Percentiles rank a stretch among this genome's conserved stretches.
phyloP scores from a whole-genome alignment of 92 coral and sea anemone species.

The Paramuricea clavata region DNA sequence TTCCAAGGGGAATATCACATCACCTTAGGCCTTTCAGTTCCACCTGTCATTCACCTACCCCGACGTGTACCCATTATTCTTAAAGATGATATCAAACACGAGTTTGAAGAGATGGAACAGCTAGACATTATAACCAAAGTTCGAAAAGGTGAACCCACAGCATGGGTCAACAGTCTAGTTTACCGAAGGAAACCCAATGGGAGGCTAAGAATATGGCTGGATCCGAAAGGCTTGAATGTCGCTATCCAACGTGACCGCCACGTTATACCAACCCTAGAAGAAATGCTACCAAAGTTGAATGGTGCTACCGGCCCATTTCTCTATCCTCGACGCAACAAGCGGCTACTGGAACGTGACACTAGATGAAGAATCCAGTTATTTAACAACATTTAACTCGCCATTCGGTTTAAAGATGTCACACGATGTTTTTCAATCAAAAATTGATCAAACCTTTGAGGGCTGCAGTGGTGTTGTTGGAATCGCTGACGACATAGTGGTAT shows the following conservation, averaged over 20 bases:
- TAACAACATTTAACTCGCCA: conserved; percentile 14
- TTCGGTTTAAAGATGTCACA: conserved; percentile 70
- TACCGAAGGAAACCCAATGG: conserved; percentile 68
- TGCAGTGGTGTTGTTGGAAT: conserved; percentile 56
- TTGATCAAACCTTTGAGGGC: conserved; percentile 73
- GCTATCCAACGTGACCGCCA: conserved; percentile 74
- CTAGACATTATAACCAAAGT: conserved; percentile 65
- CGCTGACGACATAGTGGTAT: conserved; percentile 59
- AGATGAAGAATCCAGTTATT: conserved; percentile 3
- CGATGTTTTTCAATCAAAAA: conserved; percentile 65
- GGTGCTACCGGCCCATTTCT: conserved; percentile 56
- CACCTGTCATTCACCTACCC: conserved; percentile 60
- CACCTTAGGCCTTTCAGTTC: conserved; percentile 50
- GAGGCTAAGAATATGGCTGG: conserved; percentile 54
- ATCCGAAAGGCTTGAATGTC: conserved; percentile 45
- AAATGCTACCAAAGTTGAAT: conserved; percentile 66
- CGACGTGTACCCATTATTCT: conserved; percentile 55
- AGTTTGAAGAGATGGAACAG: conserved; percentile 70
- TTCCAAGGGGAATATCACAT: conserved; percentile 68
- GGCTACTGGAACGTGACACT: conserved; percentile 58
- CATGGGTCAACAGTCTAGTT: conserved; percentile 68
- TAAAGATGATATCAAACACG: conserved; percentile 68
- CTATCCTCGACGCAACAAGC: conserved; percentile 62
- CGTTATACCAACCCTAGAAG: conserved; percentile 64
- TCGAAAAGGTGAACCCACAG: conserved; percentile 70